Evolutionary conservation across 2,113 vertebrate species (phyloP).

Genomic region (Noturus placidus): DNA sequence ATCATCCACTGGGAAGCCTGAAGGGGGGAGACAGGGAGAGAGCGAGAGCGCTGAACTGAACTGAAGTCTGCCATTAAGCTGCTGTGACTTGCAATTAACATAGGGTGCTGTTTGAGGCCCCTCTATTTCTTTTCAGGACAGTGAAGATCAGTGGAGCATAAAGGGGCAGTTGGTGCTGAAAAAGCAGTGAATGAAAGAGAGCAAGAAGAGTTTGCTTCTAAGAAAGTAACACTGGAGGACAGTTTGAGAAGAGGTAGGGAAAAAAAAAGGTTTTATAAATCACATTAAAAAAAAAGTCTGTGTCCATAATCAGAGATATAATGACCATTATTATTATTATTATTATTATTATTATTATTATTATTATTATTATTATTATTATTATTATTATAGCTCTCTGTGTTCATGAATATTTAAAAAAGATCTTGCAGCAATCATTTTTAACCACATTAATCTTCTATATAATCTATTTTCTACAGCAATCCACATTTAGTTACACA

Average conservation of each 20-base stretch:
- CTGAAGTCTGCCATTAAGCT: slow-evolving; percentile 24
- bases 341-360: not conserved
- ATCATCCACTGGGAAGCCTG: not conserved
- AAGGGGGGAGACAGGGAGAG: not conserved
- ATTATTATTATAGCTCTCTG: not conserved
- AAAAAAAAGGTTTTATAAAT: not conserved
- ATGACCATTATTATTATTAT: not conserved
- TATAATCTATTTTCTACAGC: not conserved
- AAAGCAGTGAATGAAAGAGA: slow-evolving; percentile 41
- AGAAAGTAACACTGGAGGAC: slow-evolving; percentile 11
- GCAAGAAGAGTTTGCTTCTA: slow-evolving; percentile 26
- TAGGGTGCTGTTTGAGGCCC: slow-evolving; percentile 40
- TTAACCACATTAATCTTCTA: not conserved
- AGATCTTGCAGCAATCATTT: not conserved
- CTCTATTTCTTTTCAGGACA: slow-evolving; percentile 51
- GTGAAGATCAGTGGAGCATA: slow-evolving; percentile 50
- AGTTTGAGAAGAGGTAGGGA: not conserved
- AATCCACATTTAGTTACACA: not conserved
- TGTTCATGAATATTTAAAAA: not conserved
- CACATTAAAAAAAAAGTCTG: not conserved
- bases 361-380: not conserved
- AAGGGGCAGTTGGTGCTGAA: slow-evolving; percentile 44
- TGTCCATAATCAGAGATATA: not conserved
- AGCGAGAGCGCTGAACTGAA: slow-evolving; percentile 1
- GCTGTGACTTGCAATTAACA: slow-evolving; percentile 44